Conservation (phyloP, 2,888 invertebrate genomes). For the Bembecia ichneumoniformis region DNA sequence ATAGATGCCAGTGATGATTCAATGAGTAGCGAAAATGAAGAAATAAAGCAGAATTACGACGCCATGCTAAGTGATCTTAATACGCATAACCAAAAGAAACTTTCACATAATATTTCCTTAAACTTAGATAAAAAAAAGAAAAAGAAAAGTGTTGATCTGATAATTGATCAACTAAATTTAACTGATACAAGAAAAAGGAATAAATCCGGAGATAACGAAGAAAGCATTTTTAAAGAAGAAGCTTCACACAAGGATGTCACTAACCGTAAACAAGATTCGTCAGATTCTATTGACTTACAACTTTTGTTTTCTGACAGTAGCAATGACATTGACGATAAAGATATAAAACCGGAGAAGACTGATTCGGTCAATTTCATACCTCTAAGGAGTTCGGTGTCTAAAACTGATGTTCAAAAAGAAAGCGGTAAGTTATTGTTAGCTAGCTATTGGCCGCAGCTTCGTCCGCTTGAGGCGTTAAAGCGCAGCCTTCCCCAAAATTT, state of each 20-base stretch:
- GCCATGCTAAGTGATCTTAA: slow-evolving; percentile 42
- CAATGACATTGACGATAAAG: slow-evolving; percentile 28
- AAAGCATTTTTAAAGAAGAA: slow-evolving; percentile 2
- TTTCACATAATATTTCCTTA: slow-evolving; percentile 35
- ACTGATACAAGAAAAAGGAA: slow-evolving; percentile 25
- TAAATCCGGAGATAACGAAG: slow-evolving; percentile 6
- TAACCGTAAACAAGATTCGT: slow-evolving; percentile 25
- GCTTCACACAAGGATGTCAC: slow-evolving; percentile 9
- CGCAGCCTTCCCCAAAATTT: too few relatives aligned
- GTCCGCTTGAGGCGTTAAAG: too few relatives aligned
- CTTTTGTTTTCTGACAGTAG: slow-evolving; percentile 55
- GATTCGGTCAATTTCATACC: slow-evolving; percentile 33
- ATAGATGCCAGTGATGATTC: slow-evolving; percentile 19
- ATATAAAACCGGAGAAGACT: slow-evolving; percentile 2
- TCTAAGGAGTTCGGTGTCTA: slow-evolving; percentile 36
- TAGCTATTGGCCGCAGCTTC: too few relatives aligned
- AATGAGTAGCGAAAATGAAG: slow-evolving; percentile 39
- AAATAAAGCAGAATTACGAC: slow-evolving; percentile 50
- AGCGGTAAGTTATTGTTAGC: slow-evolving; percentile 20
- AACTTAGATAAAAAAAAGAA: slow-evolving; percentile 38
- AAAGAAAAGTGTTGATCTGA: slow-evolving; percentile 26
- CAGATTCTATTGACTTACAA: slow-evolving; percentile 48
- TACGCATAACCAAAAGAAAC: slow-evolving; percentile 22
- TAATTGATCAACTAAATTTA: slow-evolving; percentile 51
- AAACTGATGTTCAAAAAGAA: slow-evolving; percentile 34